phyloP scores from a whole-genome alignment of 2,888 invertebrate genomes.

The Eristalis tenax region DNA sequence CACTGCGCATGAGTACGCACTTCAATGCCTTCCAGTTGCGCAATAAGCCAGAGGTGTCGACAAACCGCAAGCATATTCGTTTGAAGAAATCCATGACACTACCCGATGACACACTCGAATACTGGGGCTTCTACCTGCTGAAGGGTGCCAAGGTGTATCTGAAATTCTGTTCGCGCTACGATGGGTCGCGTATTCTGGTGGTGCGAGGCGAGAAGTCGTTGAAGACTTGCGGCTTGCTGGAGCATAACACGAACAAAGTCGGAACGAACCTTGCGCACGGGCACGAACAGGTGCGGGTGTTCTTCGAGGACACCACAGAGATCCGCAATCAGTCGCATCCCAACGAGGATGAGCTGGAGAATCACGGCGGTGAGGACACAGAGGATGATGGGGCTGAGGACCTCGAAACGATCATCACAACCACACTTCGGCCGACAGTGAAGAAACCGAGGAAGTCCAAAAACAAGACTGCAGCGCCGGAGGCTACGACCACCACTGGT shows the following conservation, averaged over 20 bases:
- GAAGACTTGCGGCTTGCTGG: conserved; percentile 89
- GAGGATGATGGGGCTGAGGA: conserved; percentile 73
- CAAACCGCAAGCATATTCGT: conserved; percentile 87
- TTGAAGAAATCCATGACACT: conserved; percentile 91
- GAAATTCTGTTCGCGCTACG: conserved; percentile 90
- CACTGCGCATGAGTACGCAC: conserved; percentile 87
- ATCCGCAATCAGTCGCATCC: conserved; percentile 74
- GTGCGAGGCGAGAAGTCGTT: conserved; percentile 90
- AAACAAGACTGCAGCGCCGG: conserved; percentile 57
- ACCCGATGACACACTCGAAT: conserved; percentile 92
- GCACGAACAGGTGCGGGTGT: conserved; percentile 82
- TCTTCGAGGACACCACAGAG: conserved; percentile 84
- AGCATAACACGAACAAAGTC: conserved; percentile 86
- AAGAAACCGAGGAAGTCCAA: conserved; percentile 73
- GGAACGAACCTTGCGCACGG: conserved; percentile 82
- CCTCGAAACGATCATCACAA: conserved; percentile 1
- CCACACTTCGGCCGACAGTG: conserved; percentile 73
- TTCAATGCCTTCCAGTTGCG: conserved; percentile 89
- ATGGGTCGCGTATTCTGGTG: conserved; percentile 90
- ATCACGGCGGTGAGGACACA: conserved; percentile 78
- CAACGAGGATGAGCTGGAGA: conserved; percentile 76
- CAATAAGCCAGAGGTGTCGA: conserved; percentile 86
- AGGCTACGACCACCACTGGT: neutral
- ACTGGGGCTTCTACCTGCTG: conserved; percentile 93
- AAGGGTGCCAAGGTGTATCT: conserved; percentile 89